These are phyloP conservation scores for Pomatorhinus ruficollis DNA, from an alignment of 2,113 vertebrate species.

Conservation along the genomic window DNA sequence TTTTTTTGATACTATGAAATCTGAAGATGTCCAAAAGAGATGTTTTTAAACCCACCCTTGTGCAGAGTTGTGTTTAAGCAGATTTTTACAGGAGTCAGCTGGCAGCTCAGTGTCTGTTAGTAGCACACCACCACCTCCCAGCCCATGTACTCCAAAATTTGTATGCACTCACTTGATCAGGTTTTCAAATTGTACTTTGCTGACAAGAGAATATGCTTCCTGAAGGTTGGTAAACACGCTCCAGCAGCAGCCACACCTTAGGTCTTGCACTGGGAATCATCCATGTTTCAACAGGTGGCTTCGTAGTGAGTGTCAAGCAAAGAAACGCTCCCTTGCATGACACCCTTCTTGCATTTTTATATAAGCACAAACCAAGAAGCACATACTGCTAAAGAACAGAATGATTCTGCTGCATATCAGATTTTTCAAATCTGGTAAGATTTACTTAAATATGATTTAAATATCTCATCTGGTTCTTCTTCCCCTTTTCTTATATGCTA, in stretches of 20 bases:
- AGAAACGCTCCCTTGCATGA: constrained; percentile 20
- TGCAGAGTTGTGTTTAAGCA: background rate
- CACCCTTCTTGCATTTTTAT: constrained; percentile 40
- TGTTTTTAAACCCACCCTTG: background rate
- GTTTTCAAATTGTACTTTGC: background rate
- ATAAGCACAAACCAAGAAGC: constrained; percentile 13
- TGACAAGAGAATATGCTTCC: background rate
- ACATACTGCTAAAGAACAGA: background rate
- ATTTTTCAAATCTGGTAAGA: background rate
- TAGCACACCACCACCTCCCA: background rate
- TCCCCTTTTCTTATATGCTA: background rate
- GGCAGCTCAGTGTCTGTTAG: background rate
- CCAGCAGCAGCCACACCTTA: background rate
- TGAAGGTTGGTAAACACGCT: background rate
- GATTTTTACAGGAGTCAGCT: background rate
- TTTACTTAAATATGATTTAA: background rate
- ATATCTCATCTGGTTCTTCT: background rate
- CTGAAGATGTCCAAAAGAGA: background rate
- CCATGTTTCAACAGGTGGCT: constrained; percentile 32
- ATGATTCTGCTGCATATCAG: background rate
- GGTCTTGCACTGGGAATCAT: background rate
- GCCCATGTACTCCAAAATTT: background rate
- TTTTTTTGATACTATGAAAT: background rate
- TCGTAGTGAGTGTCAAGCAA: constrained; percentile 7
- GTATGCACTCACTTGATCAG: background rate